Percentiles rank a stretch among this genome's conserved stretches.
Evolutionary conservation across 2,797 vertebrate species (phyloP).

Genomic region (Anolis apletophallus): DNA sequence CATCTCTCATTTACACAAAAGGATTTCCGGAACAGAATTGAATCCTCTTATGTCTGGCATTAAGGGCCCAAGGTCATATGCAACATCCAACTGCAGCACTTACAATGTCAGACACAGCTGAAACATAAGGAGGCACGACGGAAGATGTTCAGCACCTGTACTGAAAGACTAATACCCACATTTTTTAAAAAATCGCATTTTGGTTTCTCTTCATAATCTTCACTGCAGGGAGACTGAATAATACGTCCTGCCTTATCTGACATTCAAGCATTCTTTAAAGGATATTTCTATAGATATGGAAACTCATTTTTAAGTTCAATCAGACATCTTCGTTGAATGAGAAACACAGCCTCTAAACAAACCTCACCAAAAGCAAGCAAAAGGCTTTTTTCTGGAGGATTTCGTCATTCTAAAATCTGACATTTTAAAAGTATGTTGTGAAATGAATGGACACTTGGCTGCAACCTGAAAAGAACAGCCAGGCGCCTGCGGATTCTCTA

Average conservation of each 20-base stretch:
- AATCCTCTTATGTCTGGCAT: conserved; percentile 19
- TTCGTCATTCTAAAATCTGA: conserved; percentile 60
- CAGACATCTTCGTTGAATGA: conserved; percentile 25
- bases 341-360: not conserved
- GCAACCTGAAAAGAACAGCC: not conserved
- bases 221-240: not conserved
- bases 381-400: conserved; percentile 35
- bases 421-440: conserved; percentile 51
- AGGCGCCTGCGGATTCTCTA: not conserved
- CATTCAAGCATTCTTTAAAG: conserved; percentile 8
- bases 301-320: not conserved
- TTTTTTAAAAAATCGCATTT: not conserved
- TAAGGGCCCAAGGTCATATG: not conserved
- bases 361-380: conserved; percentile 33
- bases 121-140: conserved; percentile 12
- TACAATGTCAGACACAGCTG: not conserved
- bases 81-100: conserved; percentile 1
- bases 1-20: conserved; percentile 18
- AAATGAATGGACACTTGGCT: conserved; percentile 3
- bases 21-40: conserved; percentile 19
- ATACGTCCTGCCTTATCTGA: conserved; percentile 17
- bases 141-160: not conserved
- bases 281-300: not conserved
- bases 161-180: not conserved
- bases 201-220: conserved; percentile 12